phyloP scores from a whole-genome alignment of 2,888 invertebrate genomes.

The Amphipyra tragopoginis region DNA sequence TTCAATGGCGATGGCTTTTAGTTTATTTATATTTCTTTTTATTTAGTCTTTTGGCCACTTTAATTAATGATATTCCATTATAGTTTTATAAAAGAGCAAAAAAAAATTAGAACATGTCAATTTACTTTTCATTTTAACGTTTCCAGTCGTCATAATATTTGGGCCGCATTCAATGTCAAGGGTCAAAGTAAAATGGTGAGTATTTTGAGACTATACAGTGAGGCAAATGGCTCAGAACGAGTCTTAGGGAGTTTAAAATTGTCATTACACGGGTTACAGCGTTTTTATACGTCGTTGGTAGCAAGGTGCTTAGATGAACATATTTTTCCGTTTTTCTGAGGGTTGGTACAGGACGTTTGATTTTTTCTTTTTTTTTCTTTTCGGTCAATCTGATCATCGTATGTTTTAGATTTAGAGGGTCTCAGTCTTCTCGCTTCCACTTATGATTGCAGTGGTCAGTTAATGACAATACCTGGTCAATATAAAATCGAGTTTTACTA shows the following conservation, averaged over 20 bases:
- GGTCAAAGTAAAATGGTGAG: constrained; percentile 66
- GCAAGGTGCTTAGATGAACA: constrained; percentile 80
- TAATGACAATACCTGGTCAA: too few species aligned
- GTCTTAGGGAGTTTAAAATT: constrained; percentile 83
- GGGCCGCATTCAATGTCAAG: constrained; percentile 32
- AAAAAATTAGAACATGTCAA: not conserved
- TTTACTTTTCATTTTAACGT: not conserved
- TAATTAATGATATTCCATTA: not conserved
- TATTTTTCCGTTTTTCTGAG: constrained; percentile 67
- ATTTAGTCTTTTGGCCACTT: not conserved
- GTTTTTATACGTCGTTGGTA: constrained; percentile 81
- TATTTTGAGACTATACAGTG: constrained; percentile 74
- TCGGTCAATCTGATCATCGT: not conserved
- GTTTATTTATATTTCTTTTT: not conserved
- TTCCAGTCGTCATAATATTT: rapidly evolving
- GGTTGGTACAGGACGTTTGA: constrained; percentile 63
- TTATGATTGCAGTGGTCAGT: too few species aligned
- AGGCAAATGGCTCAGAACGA: constrained; percentile 83
- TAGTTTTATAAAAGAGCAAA: too few species aligned
- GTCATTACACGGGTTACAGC: constrained; percentile 86
- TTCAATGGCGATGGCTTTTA: not conserved
- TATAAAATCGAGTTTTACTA: too few species aligned
- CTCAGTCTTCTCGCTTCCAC: too few species aligned
- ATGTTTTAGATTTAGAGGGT: not conserved
- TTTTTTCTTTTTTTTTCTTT: constrained; percentile 2